phyloP scores from a whole-genome alignment of 2,113 vertebrate genomes.

The Baryphthengus martii region DNA sequence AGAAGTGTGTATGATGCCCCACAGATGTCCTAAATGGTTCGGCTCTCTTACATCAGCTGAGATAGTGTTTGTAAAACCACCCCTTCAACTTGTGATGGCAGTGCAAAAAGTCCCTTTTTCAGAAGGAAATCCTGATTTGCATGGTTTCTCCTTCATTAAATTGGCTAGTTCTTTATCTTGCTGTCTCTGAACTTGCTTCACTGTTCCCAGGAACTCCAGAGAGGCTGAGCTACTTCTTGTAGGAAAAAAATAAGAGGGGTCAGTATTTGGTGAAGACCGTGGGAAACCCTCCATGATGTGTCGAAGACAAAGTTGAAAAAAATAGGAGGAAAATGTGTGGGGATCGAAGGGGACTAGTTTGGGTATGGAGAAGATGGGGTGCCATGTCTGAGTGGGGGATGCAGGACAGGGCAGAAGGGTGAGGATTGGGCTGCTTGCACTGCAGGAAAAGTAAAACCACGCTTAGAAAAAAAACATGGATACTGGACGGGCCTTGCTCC shows the following conservation, averaged over 20 bases:
- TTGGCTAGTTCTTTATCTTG: not conserved
- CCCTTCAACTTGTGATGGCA: not conserved
- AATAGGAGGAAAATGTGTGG: not conserved
- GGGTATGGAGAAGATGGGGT: too few species aligned
- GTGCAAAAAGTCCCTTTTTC: not conserved
- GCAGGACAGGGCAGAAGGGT: not conserved
- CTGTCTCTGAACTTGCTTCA: not conserved
- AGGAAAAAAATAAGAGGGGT: not conserved
- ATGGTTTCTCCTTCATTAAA: not conserved
- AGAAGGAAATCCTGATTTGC: not conserved
- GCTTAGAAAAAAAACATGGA: not conserved
- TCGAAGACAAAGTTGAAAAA: not conserved
- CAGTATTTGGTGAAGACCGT: not conserved
- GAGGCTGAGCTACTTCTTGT: not conserved
- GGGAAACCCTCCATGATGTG: not conserved
- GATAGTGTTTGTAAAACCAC: not conserved
- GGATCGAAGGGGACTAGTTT: not conserved
- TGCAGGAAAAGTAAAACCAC: not conserved
- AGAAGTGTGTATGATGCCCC: too few species aligned
- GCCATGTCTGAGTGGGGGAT: fast-evolving
- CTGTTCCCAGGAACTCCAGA: not conserved
- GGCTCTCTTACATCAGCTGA: too few species aligned
- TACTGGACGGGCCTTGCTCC: not conserved
- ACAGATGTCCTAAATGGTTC: not conserved
- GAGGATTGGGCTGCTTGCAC: not conserved